Percentiles rank a stretch among this genome's conserved stretches.
Conservation (phyloP, 2,113 vertebrate genomes). For the Mastomys coucha region DNA sequence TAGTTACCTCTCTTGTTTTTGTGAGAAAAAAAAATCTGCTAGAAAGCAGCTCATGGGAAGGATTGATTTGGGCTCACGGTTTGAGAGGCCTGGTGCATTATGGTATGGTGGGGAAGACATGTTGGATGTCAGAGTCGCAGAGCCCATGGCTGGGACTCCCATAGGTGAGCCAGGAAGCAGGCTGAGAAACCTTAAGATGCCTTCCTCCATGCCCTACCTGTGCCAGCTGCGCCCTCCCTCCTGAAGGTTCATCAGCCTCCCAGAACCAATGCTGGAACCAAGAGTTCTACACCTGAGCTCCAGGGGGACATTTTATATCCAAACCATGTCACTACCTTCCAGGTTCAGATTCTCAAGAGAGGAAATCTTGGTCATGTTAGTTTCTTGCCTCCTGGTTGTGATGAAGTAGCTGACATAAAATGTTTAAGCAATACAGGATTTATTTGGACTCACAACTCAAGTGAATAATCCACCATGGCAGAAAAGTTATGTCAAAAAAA, state of each 20-base stretch:
- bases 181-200: neutral
- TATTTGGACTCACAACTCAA: neutral
- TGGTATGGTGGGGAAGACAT: neutral
- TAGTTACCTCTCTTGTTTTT: neutral
- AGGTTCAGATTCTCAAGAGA: conserved; percentile 2
- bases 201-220: neutral
- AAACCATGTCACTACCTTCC: neutral
- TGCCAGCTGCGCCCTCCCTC: neutral
- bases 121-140: neutral
- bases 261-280: neutral
- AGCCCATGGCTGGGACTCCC: neutral
- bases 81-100: too few species aligned
- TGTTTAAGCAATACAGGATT: too few species aligned
- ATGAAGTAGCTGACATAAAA: neutral
- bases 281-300: neutral
- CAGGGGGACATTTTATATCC: neutral
- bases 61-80: neutral
- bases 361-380: neutral
- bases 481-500: too few species aligned
- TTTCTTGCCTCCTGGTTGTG: too few species aligned
- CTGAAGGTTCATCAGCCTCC: neutral
- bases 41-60: neutral
- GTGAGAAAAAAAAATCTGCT: neutral
- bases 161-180: neutral
- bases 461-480: neutral